phyloP scores from a whole-genome alignment of 2,888 invertebrate genomes.

The Neuroscelio doddi region DNA sequence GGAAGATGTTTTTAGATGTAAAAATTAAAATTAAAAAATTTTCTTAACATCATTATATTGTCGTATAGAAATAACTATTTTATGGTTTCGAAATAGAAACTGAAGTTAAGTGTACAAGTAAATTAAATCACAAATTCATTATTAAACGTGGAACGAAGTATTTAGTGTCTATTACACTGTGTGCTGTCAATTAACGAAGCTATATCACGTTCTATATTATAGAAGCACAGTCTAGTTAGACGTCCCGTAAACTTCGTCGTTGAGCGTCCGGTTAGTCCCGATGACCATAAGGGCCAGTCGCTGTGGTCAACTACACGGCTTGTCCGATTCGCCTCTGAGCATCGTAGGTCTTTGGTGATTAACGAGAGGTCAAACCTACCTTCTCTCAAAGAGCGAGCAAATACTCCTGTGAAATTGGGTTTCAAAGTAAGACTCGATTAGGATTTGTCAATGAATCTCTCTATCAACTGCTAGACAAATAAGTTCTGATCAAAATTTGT shows the following conservation, averaged over 20 bases:
- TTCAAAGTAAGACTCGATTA: constrained; percentile 65
- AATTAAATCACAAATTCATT: constrained; percentile 38
- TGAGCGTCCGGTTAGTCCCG: constrained; percentile 40
- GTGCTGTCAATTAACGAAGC: constrained; percentile 30
- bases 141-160: constrained; percentile 39
- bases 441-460: constrained; percentile 48
- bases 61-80: too few relatives aligned
- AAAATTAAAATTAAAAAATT: too few relatives aligned
- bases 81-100: too few relatives aligned
- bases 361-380: constrained; percentile 68
- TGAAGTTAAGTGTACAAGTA: not conserved
- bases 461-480: constrained; percentile 1
- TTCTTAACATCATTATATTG: too few relatives aligned
- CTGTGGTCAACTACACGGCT: constrained; percentile 70
- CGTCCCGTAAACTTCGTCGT: constrained; percentile 40
- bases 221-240: constrained; percentile 42
- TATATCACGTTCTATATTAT: constrained; percentile 37
- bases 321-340: constrained; percentile 64
- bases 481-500: not conserved
- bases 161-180: constrained; percentile 43
- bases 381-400: constrained; percentile 60
- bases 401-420: constrained; percentile 62
- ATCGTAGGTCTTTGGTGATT: constrained; percentile 69
- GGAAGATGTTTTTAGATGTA: too few relatives aligned
- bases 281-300: constrained; percentile 58